Conservation (phyloP, 2,797 vertebrate species). For the Otolemur crassicaudatus region DNA sequence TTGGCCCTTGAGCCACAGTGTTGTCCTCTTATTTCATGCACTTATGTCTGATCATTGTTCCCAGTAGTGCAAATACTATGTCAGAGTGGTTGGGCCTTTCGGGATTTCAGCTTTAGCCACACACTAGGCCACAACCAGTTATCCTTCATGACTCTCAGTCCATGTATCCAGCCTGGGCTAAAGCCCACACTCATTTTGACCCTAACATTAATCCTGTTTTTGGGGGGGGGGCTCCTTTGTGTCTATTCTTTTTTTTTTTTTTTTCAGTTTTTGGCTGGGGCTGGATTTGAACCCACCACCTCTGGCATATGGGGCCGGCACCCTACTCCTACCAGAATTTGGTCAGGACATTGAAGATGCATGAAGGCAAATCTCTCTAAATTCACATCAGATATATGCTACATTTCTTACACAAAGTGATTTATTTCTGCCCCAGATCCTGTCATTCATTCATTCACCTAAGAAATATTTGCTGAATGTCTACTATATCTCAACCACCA, state of each 20-base stretch:
- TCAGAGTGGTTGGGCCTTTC: background rate
- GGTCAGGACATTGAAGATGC: background rate
- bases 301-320: too few relatives aligned
- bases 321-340: background rate
- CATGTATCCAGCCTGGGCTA: conserved; percentile 5
- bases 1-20: background rate
- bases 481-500: background rate
- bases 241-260: background rate
- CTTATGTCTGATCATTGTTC: background rate
- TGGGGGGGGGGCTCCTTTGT: background rate
- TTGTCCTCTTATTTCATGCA: conserved; percentile 6
- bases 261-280: too few relatives aligned
- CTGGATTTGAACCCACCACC: too few relatives aligned
- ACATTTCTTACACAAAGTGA: conserved; percentile 17
- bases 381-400: conserved; percentile 33
- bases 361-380: background rate
- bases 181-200: background rate
- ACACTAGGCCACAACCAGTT: background rate
- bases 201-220: conserved; percentile 6
- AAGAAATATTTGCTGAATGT: conserved; percentile 33
- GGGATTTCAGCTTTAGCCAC: conserved; percentile 48
- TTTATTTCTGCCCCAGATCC: background rate
- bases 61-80: background rate
- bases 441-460: conserved; percentile 10
- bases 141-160: background rate